Evolutionary conservation across 2,888 invertebrate species (phyloP).

Genomic region (Calliscelio sp.): DNA sequence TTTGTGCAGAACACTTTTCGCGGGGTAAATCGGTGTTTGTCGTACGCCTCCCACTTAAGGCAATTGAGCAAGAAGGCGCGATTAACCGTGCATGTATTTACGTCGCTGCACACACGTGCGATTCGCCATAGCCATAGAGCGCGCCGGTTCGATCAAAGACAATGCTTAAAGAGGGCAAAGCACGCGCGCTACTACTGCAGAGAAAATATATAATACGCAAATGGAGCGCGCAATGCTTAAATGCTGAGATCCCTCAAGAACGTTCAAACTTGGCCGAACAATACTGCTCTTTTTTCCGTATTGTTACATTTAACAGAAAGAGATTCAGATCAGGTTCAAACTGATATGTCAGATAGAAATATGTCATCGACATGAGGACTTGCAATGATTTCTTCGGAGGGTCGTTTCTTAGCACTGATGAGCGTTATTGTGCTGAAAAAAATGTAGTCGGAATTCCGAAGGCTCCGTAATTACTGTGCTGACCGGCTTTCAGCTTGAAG

Average conservation of each 20-base stretch:
- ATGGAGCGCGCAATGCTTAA: slow-evolving; percentile 57
- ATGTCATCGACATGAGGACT: neutral
- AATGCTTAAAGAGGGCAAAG: no score
- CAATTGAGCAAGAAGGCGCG: no score
- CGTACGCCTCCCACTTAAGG: no score
- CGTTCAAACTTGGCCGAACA: slow-evolving; percentile 44
- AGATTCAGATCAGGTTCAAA: slow-evolving; percentile 26
- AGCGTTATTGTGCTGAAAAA: neutral
- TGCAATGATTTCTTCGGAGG: neutral
- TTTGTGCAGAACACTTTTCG: no score
- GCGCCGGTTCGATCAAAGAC: no score
- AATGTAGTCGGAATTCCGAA: neutral
- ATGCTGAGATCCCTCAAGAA: slow-evolving; percentile 36
- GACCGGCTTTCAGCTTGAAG: neutral
- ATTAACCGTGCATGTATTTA: no score
- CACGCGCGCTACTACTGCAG: no score
- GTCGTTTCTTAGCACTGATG: neutral
- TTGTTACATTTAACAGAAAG: neutral
- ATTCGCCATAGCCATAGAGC: no score
- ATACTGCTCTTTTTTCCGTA: slow-evolving; percentile 30
- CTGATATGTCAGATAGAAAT: neutral
- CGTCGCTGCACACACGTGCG: no score
- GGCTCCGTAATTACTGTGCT: neutral
- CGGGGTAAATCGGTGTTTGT: no score
- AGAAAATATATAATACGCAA: no score